Percentiles rank a stretch among this genome's conserved stretches.
Conservation (phyloP, 2,888 invertebrate genomes). For the Dorcus parallelipipedus region DNA sequence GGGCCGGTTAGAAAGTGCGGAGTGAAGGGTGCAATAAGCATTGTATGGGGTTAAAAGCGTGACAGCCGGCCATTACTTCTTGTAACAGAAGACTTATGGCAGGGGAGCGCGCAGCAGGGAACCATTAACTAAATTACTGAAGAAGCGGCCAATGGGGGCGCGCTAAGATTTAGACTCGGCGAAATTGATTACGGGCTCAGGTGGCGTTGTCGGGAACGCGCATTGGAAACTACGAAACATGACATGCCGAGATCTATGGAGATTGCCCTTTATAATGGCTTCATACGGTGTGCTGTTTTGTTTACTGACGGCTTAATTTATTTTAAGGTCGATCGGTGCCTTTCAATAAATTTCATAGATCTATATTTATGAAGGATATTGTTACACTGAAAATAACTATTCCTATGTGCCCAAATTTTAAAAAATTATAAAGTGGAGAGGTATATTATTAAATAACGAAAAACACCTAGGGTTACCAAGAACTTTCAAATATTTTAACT, state of each 20-base stretch:
- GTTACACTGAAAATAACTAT: too few species aligned
- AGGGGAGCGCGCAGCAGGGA: slow-evolving; percentile 46
- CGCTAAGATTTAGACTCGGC: slow-evolving; percentile 44
- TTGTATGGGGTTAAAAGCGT: slow-evolving; percentile 45
- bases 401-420: too few species aligned
- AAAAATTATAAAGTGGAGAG: too few species aligned
- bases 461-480: too few species aligned
- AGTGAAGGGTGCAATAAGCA: slow-evolving; percentile 33
- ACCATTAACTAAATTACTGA: slow-evolving; percentile 52
- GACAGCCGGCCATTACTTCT: slow-evolving; percentile 52
- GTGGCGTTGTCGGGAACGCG: slow-evolving; percentile 38
- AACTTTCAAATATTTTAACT: too few species aligned
- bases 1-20: slow-evolving; percentile 1
- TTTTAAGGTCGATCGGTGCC: too few species aligned
- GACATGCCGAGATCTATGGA: slow-evolving; percentile 28
- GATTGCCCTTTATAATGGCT: slow-evolving; percentile 23
- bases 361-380: too few species aligned
- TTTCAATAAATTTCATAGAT: too few species aligned
- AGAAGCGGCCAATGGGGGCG: slow-evolving; percentile 47
- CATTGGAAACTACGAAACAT: slow-evolving; percentile 29
- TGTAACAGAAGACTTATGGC: slow-evolving; percentile 48
- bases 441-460: too few species aligned
- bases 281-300: slow-evolving; percentile 13
- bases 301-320: slow-evolving; percentile 3
- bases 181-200: slow-evolving; percentile 49